These are phyloP conservation scores for Myioborus miniatus DNA, from an alignment of 2,797 vertebrate species.

Conservation along the genomic window DNA sequence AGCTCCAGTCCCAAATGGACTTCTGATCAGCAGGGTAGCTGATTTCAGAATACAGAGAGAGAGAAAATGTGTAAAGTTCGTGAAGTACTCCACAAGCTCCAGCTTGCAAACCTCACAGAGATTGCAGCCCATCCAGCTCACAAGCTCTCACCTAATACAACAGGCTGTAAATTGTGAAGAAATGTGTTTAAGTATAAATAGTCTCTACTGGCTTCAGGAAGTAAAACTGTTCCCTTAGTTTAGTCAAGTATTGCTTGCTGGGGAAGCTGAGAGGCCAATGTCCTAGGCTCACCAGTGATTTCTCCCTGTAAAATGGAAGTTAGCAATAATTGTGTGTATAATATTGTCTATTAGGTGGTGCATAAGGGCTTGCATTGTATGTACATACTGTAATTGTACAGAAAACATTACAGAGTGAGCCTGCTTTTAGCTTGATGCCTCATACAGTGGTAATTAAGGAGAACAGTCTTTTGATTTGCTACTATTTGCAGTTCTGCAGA, in stretches of 20 bases:
- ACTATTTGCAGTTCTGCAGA: slow-evolving; percentile 79
- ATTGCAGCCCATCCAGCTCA: slow-evolving; percentile 55
- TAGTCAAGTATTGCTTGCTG: slow-evolving; percentile 69
- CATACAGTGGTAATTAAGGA: slow-evolving; percentile 84
- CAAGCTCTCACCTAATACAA: slow-evolving; percentile 64
- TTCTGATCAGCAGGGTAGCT: slow-evolving; percentile 60
- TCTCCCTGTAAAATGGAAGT: slow-evolving; percentile 70
- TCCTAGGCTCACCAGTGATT: slow-evolving; percentile 70
- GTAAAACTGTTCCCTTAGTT: slow-evolving; percentile 75
- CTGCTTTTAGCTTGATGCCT: slow-evolving; percentile 81
- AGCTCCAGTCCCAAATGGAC: slow-evolving; percentile 42
- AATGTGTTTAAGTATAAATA: slow-evolving; percentile 80
- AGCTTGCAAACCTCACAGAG: slow-evolving; percentile 54
- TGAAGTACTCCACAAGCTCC: slow-evolving; percentile 48
- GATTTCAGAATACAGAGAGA: slow-evolving; percentile 52
- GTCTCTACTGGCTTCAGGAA: slow-evolving; percentile 71
- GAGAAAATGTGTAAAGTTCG: slow-evolving; percentile 65
- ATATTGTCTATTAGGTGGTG: slow-evolving; percentile 78
- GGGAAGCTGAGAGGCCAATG: slow-evolving; percentile 71
- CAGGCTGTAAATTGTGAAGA: slow-evolving; percentile 71
- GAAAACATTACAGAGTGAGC: slow-evolving; percentile 83
- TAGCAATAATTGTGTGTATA: slow-evolving; percentile 71
- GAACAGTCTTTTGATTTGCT: slow-evolving; percentile 82
- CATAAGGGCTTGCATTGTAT: slow-evolving; percentile 77
- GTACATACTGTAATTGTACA: slow-evolving; percentile 75